Evolutionary conservation across 2,888 invertebrate genomes (phyloP).

Genomic region (Euphydryas editha): DNA sequence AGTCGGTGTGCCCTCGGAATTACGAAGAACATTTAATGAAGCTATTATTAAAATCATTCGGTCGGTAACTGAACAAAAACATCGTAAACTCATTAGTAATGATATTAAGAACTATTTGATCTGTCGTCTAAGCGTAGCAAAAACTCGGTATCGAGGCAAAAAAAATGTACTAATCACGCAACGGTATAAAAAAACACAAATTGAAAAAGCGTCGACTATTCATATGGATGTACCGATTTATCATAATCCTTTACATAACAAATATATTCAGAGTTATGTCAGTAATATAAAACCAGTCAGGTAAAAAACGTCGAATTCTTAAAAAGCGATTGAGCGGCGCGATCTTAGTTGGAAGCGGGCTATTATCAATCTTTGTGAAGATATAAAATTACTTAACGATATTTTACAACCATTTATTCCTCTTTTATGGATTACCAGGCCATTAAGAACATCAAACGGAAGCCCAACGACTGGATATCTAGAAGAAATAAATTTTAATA

Average conservation of each 20-base stretch:
- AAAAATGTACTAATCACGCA: conserved; percentile 33
- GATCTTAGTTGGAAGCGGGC: conserved; percentile 50
- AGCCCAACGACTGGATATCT: conserved; percentile 62
- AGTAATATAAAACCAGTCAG: conserved; percentile 45
- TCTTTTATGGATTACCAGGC: conserved; percentile 63
- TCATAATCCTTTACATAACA: conserved; percentile 44
- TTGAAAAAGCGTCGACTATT: conserved; percentile 41
- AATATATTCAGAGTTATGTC: conserved; percentile 42
- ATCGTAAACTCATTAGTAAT: conserved; percentile 15
- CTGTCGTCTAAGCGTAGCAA: conserved; percentile 26
- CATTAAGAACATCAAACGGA: conserved; percentile 75
- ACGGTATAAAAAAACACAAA: conserved; percentile 32
- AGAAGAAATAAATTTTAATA: conserved; percentile 71
- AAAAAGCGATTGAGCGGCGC: conserved; percentile 46
- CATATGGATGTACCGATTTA: conserved; percentile 42
- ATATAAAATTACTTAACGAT: conserved; percentile 65
- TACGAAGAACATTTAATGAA: conserved; percentile 13
- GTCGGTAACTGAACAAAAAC: conserved; percentile 9
- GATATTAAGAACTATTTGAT: conserved; percentile 29
- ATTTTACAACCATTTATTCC: conserved; percentile 62
- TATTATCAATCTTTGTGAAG: conserved; percentile 66
- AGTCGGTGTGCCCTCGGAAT: conserved; percentile 24
- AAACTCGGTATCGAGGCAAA: conserved; percentile 21
- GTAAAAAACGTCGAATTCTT: conserved; percentile 43
- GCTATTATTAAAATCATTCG: conserved; percentile 17